Evolutionary conservation across 2,113 vertebrate genomes (phyloP).

Genomic region (Peromyscus californicus): DNA sequence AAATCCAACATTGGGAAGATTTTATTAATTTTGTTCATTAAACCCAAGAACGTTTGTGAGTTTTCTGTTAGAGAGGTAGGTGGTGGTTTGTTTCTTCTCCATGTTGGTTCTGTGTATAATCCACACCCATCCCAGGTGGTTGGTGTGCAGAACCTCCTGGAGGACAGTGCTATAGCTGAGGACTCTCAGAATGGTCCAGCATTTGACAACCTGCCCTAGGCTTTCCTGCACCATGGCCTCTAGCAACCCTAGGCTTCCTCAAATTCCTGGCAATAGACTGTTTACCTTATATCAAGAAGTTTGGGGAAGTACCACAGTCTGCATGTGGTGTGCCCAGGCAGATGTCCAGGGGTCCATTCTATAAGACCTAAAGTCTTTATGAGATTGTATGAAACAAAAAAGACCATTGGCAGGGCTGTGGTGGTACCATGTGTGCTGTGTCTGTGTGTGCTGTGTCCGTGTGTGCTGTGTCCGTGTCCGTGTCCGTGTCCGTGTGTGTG

Average conservation of each 20-base stretch:
- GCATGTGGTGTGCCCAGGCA: background rate
- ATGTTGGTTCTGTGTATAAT: background rate
- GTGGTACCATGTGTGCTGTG: background rate
- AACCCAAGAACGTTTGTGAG: background rate
- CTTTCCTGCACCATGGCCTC: background rate
- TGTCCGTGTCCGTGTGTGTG: no score
- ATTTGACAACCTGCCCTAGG: background rate
- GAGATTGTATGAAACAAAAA: background rate
- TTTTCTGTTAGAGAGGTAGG: background rate
- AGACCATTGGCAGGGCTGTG: fast-evolving
- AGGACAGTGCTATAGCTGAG: background rate
- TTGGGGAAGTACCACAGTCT: background rate
- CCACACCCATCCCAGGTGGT: background rate
- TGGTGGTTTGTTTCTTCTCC: background rate
- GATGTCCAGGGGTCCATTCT: background rate
- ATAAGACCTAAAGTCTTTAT: background rate
- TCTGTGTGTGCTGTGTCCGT: no score
- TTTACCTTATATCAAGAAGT: background rate
- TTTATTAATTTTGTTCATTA: background rate
- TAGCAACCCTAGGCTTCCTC: background rate
- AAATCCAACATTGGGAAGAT: background rate
- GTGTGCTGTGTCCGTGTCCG: no score
- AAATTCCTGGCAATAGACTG: background rate
- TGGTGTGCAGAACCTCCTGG: background rate
- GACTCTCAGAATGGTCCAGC: background rate